Evolutionary conservation across 2,113 vertebrate species (phyloP), one percentile per base, ranked within the genome.

Genomic region (Nicator chloris): DNA sequence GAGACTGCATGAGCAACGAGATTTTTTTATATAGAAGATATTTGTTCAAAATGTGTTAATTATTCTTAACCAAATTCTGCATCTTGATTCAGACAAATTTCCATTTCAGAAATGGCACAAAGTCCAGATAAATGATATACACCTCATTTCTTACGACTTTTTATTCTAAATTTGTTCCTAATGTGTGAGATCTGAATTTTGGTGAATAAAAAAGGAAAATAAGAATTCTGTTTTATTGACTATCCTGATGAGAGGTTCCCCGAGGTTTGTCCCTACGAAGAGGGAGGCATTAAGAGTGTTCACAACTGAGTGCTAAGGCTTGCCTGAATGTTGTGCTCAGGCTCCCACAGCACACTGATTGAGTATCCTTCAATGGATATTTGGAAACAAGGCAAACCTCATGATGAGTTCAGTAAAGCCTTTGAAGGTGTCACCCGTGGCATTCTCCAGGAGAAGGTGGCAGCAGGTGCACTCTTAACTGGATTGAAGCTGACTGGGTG

Each of bases 1-100:
- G 39, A 95, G 94, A 95, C 75, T 91, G 97, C 98, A 98, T 96
- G 96, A 95, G 75, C 91, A 98, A 31, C 45, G 71, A n/a, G 66
- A 22, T 86, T 95, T 93, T 86, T 88, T 86, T 59, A 97, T 94
- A 95, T 91, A 60, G 80, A 69, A 83, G 73, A 65, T 57, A 71
- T 89, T 92, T 86, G 72, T 97, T 91, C 50, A 82, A 84, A 95
- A 94, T 79, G 75, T 97, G 76, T 93, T 92, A 88, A 95, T 81
- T 73, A 93, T 88, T 94, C 68, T 69, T 90, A 91, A 86, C 49
- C 81, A 82, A 95, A 92, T 91, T 71, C 84, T 17, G 13, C 90
- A 70, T 96, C 88, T 96, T 64, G 86, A 92, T 86, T 92, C 72
- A 95, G 96, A 94, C 61, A 92, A 88, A 47, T 65, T 59, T 92